These are phyloP conservation scores for Trichopoda pennipes DNA, from an alignment of 2,888 invertebrate genomes.

Conservation along the genomic window DNA sequence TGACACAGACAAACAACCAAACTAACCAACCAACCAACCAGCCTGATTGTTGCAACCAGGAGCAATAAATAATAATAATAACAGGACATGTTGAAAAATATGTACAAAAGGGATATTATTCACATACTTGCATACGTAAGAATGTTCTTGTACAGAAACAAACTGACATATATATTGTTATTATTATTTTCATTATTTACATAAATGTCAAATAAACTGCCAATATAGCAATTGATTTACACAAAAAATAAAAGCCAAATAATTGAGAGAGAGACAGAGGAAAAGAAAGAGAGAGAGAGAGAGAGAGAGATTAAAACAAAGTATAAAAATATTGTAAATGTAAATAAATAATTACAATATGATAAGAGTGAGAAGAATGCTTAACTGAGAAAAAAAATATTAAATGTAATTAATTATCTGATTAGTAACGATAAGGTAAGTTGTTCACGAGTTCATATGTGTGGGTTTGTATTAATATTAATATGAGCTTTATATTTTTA, in stretches of 20 bases:
- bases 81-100: constrained; percentile 8
- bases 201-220: constrained; percentile 62
- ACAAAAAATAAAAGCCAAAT: constrained; percentile 20
- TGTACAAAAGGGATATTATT: constrained; percentile 14
- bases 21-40: constrained; percentile 1
- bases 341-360: constrained; percentile 12
- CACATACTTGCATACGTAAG: background rate
- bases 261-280: constrained; percentile 19
- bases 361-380: constrained; percentile 37
- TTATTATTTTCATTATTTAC: constrained; percentile 52
- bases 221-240: constrained; percentile 67
- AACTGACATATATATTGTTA: background rate
- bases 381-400: constrained; percentile 11
- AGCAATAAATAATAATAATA: constrained; percentile 27
- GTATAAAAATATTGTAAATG: constrained; percentile 20
- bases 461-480: background rate
- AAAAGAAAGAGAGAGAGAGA: too few species aligned
- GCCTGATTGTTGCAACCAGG: background rate
- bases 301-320: constrained; percentile 16
- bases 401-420: constrained; percentile 61
- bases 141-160: background rate
- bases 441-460: background rate
- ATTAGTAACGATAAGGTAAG: constrained; percentile 5
- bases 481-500: background rate
- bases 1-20: constrained; percentile 59